Conservation (phyloP, 2,797 vertebrate species). For the Triplophysa bombifrons region DNA sequence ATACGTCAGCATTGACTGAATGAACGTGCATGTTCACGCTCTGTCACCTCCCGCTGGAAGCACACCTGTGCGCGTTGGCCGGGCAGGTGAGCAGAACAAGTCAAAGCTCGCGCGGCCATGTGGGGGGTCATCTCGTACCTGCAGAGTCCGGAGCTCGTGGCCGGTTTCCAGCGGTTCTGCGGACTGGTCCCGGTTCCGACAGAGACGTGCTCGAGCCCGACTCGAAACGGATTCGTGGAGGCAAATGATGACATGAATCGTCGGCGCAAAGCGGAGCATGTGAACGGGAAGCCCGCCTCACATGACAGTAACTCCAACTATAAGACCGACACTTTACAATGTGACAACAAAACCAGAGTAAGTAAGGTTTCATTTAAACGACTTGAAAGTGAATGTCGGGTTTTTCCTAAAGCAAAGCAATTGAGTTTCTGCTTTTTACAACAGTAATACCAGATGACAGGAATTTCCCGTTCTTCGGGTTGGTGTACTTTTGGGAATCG, state of each 20-base stretch:
- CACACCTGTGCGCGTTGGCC: slow-evolving; percentile 15
- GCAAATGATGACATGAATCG: neutral
- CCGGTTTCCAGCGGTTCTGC: slow-evolving; percentile 87
- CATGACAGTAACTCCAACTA: slow-evolving; percentile 63
- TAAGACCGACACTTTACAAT: slow-evolving; percentile 36
- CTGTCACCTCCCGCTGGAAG: slow-evolving; percentile 19
- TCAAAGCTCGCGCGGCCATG: slow-evolving; percentile 47
- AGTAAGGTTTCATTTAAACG: slow-evolving; percentile 47
- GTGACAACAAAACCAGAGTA: slow-evolving; percentile 52
- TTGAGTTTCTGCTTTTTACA: neutral
- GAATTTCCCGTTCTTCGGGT: slow-evolving; percentile 74
- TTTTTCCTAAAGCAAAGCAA: neutral
- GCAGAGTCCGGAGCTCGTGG: slow-evolving; percentile 83
- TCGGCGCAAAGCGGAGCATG: slow-evolving; percentile 30
- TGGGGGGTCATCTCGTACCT: slow-evolving; percentile 70
- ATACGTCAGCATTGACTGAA: slow-evolving; percentile 27
- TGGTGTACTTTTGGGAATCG: slow-evolving; percentile 7
- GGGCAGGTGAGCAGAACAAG: neutral
- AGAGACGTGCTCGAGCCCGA: slow-evolving; percentile 26
- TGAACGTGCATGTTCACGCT: neutral
- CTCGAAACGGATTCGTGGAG: neutral
- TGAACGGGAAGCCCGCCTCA: slow-evolving; percentile 15
- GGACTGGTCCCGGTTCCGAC: slow-evolving; percentile 75
- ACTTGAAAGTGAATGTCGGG: no score
- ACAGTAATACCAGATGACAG: slow-evolving; percentile 53